phyloP scores from a whole-genome alignment of 2,888 invertebrate genomes.

The Oegoconia quadripuncta region DNA sequence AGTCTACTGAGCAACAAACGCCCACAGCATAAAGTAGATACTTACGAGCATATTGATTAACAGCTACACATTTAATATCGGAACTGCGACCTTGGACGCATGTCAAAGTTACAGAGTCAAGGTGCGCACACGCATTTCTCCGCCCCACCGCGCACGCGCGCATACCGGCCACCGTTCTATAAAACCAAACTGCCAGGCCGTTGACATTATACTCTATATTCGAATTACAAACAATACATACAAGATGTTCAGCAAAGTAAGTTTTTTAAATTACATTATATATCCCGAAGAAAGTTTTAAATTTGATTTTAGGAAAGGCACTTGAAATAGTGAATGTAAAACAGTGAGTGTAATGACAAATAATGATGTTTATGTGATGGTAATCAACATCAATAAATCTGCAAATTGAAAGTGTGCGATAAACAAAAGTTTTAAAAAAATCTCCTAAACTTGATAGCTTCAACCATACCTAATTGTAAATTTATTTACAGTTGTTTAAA shows the following conservation, averaged over 20 bases:
- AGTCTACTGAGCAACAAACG: no score
- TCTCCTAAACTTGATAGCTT: no score
- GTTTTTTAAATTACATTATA: slow-evolving; percentile 21
- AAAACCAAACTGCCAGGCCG: slow-evolving; percentile 50
- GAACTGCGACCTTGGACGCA: slow-evolving; percentile 38
- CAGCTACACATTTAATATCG: slow-evolving; percentile 28
- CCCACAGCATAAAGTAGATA: slow-evolving; percentile 5
- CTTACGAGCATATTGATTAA: slow-evolving; percentile 32
- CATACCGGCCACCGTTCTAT: slow-evolving; percentile 40
- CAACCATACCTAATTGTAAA: no score
- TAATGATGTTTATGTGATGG: no score
- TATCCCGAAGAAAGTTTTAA: background rate
- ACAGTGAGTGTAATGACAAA: no score
- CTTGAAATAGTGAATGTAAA: no score
- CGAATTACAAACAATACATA: slow-evolving; percentile 44
- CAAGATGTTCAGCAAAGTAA: slow-evolving; percentile 64
- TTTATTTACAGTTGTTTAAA: background rate
- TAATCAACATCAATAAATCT: no score
- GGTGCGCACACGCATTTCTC: slow-evolving; percentile 48
- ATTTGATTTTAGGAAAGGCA: no score
- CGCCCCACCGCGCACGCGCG: slow-evolving; percentile 44
- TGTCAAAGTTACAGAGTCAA: slow-evolving; percentile 57
- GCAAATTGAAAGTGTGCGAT: no score
- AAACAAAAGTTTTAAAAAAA: no score
- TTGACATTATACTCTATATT: slow-evolving; percentile 56